Evolutionary conservation across 1,140 invertebrate genomes (phyloP), one percentile per base, ranked within the genome.

Genomic region (Drosophila auraria): DNA sequence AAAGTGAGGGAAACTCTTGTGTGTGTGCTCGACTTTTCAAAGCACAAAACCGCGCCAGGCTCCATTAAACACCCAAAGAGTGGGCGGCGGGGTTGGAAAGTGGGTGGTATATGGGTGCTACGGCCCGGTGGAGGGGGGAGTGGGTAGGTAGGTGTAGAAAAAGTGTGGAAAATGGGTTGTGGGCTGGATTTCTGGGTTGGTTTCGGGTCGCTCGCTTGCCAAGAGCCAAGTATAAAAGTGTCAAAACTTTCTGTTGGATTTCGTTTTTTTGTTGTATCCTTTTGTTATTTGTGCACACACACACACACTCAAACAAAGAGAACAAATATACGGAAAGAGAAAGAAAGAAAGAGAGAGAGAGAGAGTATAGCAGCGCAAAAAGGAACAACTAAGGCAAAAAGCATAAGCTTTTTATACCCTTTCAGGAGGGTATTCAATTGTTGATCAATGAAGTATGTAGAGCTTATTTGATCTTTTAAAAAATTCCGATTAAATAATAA

Each of bases 191-290:
- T 36, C 47, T 60, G 73, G 57, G 63, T 54, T 77, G 71, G 70
- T 77, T 80, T 73, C 49, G 84, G 84, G 80, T 83, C 83, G 83
- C 38, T 59, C 60, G 80, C 83, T 76, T 87, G 83, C 83, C 83
- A 76, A 71, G 63, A 71, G 68, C 63, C 50, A 87, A 82, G 83
- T 87, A 89, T 89, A 87, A 87, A 87, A 87, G 84, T 87, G 84
- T 87, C 84, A 87, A 87, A 87, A 87, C 81, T 87, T 87, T 87
- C 78, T 87, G 84, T 84, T 83, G 68, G 60, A 81, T 76, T 87
- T 57, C 54, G 54, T 57, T 86, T 89, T 38, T 33, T 73, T 73
- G 84, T 78, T 87, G 78, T 89, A 89, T 78, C 84, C 83, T 87
- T 87, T 87, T 87, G 83, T 87, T 89, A 78, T 81, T 80, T 74